Evolutionary conservation across 2,888 invertebrate species (phyloP).

Genomic region (Callyntrura sp.): DNA sequence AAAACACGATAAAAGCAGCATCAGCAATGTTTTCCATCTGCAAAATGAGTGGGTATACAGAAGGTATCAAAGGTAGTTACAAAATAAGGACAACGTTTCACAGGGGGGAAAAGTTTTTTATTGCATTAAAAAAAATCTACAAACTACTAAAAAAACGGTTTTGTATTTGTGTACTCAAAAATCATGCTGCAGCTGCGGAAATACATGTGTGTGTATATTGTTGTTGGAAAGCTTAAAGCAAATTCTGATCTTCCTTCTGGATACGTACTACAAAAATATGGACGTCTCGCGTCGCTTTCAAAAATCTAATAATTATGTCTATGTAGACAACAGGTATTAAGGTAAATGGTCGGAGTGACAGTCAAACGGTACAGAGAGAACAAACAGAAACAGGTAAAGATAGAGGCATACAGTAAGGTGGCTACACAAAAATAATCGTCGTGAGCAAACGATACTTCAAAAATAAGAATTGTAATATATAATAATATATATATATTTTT

Average conservation of each 20-base stretch:
- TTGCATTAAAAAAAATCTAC: conserved; percentile 5
- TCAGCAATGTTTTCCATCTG: conserved; percentile 20
- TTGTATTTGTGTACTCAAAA: not conserved
- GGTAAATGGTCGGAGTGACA: not conserved
- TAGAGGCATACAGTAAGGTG: not conserved
- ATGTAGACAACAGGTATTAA: not conserved
- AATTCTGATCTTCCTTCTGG: not conserved
- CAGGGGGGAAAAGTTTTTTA: not conserved
- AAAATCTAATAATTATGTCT: not conserved
- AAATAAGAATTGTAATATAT: not conserved
- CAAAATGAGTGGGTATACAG: conserved; percentile 7
- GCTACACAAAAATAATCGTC: conserved; percentile 23
- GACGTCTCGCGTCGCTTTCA: not conserved
- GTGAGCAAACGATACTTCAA: conserved; percentile 20
- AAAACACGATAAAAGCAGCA: conserved; percentile 14
- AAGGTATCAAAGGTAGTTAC: not conserved
- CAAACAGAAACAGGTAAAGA: not conserved
- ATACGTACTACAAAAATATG: not conserved
- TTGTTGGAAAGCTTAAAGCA: conserved; percentile 31
- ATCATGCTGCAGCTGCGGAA: conserved; percentile 43
- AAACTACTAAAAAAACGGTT: not conserved
- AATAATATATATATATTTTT: no score
- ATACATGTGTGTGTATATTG: not conserved
- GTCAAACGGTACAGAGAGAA: not conserved
- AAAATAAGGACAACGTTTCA: no score